These are phyloP conservation scores for Meghimatium bilineatum DNA, from an alignment of 2,888 invertebrate species.

Conservation along the genomic window DNA sequence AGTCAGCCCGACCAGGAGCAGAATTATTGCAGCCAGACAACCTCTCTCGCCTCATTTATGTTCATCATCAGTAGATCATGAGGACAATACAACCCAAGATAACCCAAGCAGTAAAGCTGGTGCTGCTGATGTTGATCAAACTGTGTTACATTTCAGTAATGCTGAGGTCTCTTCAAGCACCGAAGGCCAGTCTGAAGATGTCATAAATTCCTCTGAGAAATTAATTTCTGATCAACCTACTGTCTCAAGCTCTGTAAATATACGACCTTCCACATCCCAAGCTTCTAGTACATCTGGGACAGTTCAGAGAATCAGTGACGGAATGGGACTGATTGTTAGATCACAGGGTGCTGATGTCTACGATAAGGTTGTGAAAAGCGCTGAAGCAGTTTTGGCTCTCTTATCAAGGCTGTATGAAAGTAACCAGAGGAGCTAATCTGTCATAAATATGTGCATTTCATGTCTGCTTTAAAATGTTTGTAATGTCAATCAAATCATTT, in stretches of 20 bases:
- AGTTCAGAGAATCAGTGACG: slow-evolving; percentile 10
- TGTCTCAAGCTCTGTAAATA: neutral
- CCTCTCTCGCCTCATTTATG: slow-evolving; percentile 41
- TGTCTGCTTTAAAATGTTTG: neutral
- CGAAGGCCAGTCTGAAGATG: slow-evolving; percentile 14
- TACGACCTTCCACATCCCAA: slow-evolving; percentile 4
- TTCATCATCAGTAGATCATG: slow-evolving; percentile 26
- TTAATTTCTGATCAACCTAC: neutral
- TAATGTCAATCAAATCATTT: neutral
- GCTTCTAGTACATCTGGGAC: neutral
- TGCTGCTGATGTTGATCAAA: neutral
- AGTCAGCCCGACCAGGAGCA: slow-evolving; percentile 17
- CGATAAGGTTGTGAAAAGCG: slow-evolving; percentile 48
- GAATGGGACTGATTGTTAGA: slow-evolving; percentile 19
- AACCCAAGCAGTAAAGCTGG: neutral
- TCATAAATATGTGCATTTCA: neutral
- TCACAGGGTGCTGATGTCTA: slow-evolving; percentile 45
- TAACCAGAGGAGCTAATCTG: slow-evolving; percentile 14
- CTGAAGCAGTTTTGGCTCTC: slow-evolving; percentile 36
- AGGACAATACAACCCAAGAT: neutral
- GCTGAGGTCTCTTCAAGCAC: slow-evolving; percentile 30
- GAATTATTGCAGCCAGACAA: neutral
- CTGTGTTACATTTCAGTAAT: neutral
- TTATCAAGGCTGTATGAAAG: slow-evolving; percentile 37
- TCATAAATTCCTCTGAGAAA: neutral